phyloP scores from a whole-genome alignment of 2,113 vertebrate species.

The Leptocoma aspasia region DNA sequence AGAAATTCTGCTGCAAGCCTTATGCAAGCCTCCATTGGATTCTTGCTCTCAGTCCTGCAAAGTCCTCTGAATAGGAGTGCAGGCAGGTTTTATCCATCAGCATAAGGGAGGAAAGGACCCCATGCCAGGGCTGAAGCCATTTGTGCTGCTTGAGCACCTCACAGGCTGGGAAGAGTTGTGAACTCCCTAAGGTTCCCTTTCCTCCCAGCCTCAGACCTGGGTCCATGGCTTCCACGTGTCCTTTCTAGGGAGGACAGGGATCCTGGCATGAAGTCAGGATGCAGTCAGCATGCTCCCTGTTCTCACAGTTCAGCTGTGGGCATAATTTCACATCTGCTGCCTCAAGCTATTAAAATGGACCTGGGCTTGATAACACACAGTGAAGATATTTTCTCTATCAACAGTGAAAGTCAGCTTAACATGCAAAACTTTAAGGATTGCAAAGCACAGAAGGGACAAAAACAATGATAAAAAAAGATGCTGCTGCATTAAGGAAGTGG shows the following conservation, averaged over 20 bases:
- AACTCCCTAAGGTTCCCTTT: neutral
- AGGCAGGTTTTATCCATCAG: neutral
- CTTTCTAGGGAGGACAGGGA: neutral
- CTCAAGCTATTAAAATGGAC: neutral
- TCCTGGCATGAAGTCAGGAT: neutral
- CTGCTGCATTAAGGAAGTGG: neutral
- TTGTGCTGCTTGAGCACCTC: accelerated
- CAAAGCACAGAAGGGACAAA: neutral
- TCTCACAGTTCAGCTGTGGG: neutral
- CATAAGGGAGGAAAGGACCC: neutral
- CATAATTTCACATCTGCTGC: neutral
- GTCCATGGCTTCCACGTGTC: neutral
- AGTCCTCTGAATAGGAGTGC: neutral
- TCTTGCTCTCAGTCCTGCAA: neutral
- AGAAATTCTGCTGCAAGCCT: neutral
- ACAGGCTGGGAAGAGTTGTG: neutral
- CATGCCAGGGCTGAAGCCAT: neutral
- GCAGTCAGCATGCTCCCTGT: neutral
- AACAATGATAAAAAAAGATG: neutral
- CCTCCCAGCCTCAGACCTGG: neutral
- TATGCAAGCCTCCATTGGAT: neutral
- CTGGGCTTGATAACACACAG: neutral
- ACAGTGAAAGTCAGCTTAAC: neutral
- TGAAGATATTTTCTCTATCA: neutral
- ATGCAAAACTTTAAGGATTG: neutral